Evolutionary conservation across 2,797 vertebrate genomes (phyloP).

Genomic region (Pygocentrus nattereri): DNA sequence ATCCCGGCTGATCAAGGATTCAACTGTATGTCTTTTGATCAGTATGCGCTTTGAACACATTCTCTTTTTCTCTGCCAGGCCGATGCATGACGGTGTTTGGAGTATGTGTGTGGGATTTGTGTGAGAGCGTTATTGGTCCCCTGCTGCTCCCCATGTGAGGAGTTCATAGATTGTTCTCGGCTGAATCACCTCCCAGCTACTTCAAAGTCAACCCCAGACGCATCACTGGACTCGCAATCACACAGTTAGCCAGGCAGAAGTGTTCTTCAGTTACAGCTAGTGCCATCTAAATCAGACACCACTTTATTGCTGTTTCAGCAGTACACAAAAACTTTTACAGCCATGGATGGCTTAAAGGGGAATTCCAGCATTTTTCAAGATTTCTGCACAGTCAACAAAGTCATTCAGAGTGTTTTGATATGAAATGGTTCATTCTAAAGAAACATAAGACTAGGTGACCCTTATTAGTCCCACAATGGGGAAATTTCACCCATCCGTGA

Average conservation of each 20-base stretch:
- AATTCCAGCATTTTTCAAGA: too few species aligned
- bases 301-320: conserved; percentile 21
- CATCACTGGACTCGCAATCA: conserved; percentile 1
- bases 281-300: conserved; percentile 20
- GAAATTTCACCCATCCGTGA: too few species aligned
- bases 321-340: conserved; percentile 4
- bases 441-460: too few species aligned
- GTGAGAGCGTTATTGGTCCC: conserved; percentile 43
- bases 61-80: conserved; percentile 28
- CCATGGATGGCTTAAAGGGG: not conserved
- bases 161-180: conserved; percentile 36
- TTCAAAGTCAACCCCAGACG: conserved; percentile 40
- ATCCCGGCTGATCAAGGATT: conserved; percentile 38
- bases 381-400: too few species aligned
- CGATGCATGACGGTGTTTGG: conserved; percentile 35
- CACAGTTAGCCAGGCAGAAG: not conserved
- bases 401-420: too few species aligned
- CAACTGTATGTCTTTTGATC: conserved; percentile 43
- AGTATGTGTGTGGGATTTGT: conserved; percentile 50
- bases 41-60: conserved; percentile 21
- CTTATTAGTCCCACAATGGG: too few species aligned
- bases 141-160: conserved; percentile 27
- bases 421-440: too few species aligned
- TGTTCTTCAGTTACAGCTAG: conserved; percentile 16
- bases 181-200: conserved; percentile 44